phyloP scores from a whole-genome alignment of 2,888 invertebrate species.

The Troides helena region DNA sequence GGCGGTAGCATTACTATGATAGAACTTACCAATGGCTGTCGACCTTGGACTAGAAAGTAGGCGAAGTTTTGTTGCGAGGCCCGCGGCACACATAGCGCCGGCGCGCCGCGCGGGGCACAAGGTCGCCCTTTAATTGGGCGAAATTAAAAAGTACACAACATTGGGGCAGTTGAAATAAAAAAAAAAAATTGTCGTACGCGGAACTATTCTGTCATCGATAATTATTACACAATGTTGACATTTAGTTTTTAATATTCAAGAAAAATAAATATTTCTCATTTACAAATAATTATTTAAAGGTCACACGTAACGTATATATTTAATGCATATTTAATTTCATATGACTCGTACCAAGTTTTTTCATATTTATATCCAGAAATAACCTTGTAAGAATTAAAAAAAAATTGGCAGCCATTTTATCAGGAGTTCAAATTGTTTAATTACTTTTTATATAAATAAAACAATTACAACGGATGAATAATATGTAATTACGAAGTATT shows the following conservation, averaged over 20 bases:
- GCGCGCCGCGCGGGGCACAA: slow-evolving; percentile 6
- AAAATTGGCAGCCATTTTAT: too few relatives aligned
- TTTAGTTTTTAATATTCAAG: background rate
- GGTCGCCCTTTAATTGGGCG: slow-evolving; percentile 12
- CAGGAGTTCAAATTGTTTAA: too few relatives aligned
- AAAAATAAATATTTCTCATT: too few relatives aligned
- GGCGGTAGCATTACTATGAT: slow-evolving; percentile 4
- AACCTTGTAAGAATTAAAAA: too few relatives aligned
- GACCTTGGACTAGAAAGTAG: slow-evolving; percentile 30
- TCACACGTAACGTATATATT: too few relatives aligned
- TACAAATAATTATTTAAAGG: too few relatives aligned
- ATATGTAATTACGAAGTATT: too few relatives aligned
- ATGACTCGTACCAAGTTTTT: too few relatives aligned
- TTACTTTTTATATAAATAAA: too few relatives aligned
- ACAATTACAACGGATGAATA: too few relatives aligned
- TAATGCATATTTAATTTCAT: too few relatives aligned
- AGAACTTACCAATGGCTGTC: slow-evolving; percentile 15
- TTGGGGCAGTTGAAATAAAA: slow-evolving; percentile 1
- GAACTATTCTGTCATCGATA: slow-evolving; percentile 3
- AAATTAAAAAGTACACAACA: slow-evolving; percentile 5
- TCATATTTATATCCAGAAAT: too few relatives aligned
- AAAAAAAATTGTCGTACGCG: background rate
- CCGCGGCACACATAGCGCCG: slow-evolving; percentile 4
- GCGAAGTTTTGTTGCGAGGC: slow-evolving; percentile 10
- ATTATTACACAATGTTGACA: background rate